These are phyloP conservation scores for Osmerus mordax DNA, from an alignment of 2,113 vertebrate genomes.

Conservation along the genomic window DNA sequence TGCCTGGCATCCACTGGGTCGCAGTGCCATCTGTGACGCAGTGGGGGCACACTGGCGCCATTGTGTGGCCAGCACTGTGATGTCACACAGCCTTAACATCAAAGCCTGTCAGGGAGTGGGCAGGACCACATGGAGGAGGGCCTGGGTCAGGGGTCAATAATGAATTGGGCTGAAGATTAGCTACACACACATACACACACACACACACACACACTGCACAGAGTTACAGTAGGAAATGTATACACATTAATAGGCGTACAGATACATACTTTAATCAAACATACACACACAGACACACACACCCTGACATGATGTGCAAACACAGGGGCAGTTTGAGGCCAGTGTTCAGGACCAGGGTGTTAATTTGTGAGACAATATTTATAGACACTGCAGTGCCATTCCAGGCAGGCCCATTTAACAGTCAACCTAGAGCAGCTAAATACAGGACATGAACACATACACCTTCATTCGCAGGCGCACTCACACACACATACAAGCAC, in stretches of 20 bases:
- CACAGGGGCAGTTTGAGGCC: constrained; percentile 35
- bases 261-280: neutral
- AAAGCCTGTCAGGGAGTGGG: constrained; percentile 63
- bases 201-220: neutral
- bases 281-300: neutral
- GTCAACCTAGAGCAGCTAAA: constrained; percentile 24
- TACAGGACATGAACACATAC: constrained; percentile 12
- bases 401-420: constrained; percentile 39
- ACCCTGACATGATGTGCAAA: neutral
- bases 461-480: neutral
- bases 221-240: neutral
- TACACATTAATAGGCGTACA: neutral
- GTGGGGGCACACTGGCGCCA: constrained; percentile 59
- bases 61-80: constrained; percentile 65
- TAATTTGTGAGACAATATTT: constrained; percentile 62
- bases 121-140: constrained; percentile 55
- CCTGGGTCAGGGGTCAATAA: constrained; percentile 47
- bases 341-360: constrained; percentile 46
- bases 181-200: constrained; percentile 37
- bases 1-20: constrained; percentile 61
- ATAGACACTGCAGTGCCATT: constrained; percentile 47
- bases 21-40: constrained; percentile 59
- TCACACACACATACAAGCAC: constrained; percentile 16
- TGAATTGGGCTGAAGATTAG: constrained; percentile 52
- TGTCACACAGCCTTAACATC: constrained; percentile 63